A percentile compares a stretch with the other conserved stretches of the same genome.
phyloP scores from a whole-genome alignment of 2,888 invertebrate species.

The Blera fallax region DNA sequence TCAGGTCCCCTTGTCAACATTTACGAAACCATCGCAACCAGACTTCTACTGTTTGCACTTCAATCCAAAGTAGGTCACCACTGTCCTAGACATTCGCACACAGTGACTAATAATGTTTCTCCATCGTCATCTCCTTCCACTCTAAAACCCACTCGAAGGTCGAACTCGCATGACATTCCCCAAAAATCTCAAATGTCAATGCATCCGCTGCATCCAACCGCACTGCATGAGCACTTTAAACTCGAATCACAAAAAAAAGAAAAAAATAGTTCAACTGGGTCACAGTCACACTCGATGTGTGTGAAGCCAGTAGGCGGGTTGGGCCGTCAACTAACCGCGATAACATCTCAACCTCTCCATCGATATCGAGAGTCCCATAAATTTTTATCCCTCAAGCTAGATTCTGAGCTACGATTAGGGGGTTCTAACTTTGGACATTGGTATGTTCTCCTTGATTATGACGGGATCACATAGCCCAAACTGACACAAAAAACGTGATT shows the following conservation, averaged over 20 bases:
- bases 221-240: conserved; percentile 3
- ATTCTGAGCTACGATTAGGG: conserved; percentile 59
- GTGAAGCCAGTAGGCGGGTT: conserved; percentile 39
- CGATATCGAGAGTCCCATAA: conserved; percentile 56
- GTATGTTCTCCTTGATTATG: conserved; percentile 49
- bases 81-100: conserved; percentile 22
- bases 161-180: conserved; percentile 21
- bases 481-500: conserved; percentile 70
- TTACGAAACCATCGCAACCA: neutral
- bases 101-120: neutral
- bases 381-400: conserved; percentile 66
- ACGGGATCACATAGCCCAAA: conserved; percentile 37
- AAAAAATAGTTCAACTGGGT: conserved; percentile 55
- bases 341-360: conserved; percentile 53
- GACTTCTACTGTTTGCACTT: conserved; percentile 10
- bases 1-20: conserved; percentile 15
- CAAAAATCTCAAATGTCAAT: conserved; percentile 39
- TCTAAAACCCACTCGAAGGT: conserved; percentile 20
- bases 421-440: conserved; percentile 57
- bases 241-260: conserved; percentile 5
- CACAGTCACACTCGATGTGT: conserved; percentile 36
- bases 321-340: conserved; percentile 52
- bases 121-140: neutral
- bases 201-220: conserved; percentile 11
- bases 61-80: conserved; percentile 32